Evolutionary conservation across 2,888 invertebrate species (phyloP).

Genomic region (Muschampia plurimacula): DNA sequence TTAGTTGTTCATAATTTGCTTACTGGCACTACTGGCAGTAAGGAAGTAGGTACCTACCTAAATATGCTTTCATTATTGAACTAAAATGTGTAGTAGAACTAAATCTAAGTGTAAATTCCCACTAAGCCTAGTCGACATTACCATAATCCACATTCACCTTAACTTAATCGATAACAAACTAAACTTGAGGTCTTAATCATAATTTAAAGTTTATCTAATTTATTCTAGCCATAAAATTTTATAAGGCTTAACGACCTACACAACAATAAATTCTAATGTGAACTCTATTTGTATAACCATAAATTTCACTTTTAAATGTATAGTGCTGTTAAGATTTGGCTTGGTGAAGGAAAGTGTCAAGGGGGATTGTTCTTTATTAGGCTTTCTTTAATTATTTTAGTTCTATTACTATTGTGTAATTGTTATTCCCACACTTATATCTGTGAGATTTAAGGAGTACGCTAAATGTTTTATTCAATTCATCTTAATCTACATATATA

Average conservation of each 20-base stretch:
- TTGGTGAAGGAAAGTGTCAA: constrained; percentile 34
- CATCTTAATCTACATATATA: too few relatives aligned
- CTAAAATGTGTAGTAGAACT: too few relatives aligned
- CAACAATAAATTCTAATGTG: neutral
- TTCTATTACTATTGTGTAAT: neutral
- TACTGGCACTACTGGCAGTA: too few relatives aligned
- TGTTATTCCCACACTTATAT: neutral
- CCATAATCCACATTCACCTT: constrained; percentile 11
- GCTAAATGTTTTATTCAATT: neutral
- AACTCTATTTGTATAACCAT: neutral
- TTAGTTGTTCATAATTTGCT: too few relatives aligned
- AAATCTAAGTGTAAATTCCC: neutral
- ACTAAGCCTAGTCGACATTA: neutral
- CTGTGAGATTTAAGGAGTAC: neutral
- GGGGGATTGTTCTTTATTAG: constrained; percentile 23
- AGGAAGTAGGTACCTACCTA: too few relatives aligned
- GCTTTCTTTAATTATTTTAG: constrained; percentile 13
- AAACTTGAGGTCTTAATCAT: constrained; percentile 26
- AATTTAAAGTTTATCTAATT: constrained; percentile 37
- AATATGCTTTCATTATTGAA: too few relatives aligned
- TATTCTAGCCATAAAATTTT: constrained; percentile 33
- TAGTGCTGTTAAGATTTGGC: neutral
- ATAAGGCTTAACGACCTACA: constrained; percentile 26
- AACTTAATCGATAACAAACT: constrained; percentile 24
- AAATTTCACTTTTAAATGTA: constrained; percentile 17